Percentiles rank a stretch among this genome's conserved stretches.
Evolutionary conservation across 2,113 vertebrate genomes (phyloP).

Genomic region (Erinaceus europaeus): DNA sequence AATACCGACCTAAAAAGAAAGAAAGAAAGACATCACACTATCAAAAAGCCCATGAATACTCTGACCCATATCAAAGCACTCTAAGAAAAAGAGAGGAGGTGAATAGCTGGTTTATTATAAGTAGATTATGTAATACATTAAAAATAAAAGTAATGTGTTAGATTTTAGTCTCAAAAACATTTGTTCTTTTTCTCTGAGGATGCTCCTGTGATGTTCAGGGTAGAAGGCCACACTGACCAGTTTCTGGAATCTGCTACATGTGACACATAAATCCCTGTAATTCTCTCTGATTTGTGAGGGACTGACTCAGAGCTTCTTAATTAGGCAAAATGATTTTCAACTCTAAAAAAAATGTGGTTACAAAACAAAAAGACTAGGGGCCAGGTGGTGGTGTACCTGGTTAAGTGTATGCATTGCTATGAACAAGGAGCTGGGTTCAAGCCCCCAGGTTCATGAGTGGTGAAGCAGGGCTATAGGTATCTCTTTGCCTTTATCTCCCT

Average conservation of each 20-base stretch:
- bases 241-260: neutral
- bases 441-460: too few relatives aligned
- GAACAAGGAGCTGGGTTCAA: too few relatives aligned
- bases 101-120: neutral
- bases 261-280: neutral
- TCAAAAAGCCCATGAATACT: neutral
- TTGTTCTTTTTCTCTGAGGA: neutral
- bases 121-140: neutral
- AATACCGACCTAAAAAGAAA: neutral
- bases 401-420: too few relatives aligned
- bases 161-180: neutral
- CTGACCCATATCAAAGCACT: neutral
- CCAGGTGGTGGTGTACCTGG: too few relatives aligned
- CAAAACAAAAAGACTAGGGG: too few relatives aligned
- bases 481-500: too few relatives aligned
- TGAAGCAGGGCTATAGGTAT: too few relatives aligned
- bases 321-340: too few relatives aligned
- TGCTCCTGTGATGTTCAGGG: neutral
- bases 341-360: too few relatives aligned
- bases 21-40: too few relatives aligned
- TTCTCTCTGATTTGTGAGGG: neutral
- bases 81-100: neutral
- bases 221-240: neutral
- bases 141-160: slow-evolving; percentile 22
- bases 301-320: too few relatives aligned